Evolutionary conservation across 2,113 vertebrate species (phyloP).

Genomic region (Labeo rohita): DNA sequence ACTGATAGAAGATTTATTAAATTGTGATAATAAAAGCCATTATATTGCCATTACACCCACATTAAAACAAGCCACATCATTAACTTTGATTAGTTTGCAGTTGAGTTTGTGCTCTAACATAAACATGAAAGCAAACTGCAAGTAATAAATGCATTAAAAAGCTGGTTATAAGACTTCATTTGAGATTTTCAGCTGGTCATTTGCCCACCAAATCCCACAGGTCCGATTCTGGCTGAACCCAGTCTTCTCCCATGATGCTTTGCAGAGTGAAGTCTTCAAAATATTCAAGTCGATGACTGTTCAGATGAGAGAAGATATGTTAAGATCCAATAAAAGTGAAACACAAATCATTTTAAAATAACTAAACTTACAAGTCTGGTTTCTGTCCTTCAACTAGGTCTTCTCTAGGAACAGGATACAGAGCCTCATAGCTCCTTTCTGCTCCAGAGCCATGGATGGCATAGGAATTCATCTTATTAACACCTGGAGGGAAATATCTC

Average conservation of each 20-base stretch:
- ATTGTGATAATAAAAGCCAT: slow-evolving; percentile 44
- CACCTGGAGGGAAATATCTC: slow-evolving; percentile 73
- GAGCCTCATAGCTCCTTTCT: slow-evolving; percentile 71
- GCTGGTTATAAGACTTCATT: background rate
- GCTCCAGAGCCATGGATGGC: slow-evolving; percentile 74
- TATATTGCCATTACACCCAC: slow-evolving; percentile 30
- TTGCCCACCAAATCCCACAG: slow-evolving; percentile 62
- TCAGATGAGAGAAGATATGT: background rate
- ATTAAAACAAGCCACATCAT: slow-evolving; percentile 35
- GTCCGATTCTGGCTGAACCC: slow-evolving; percentile 73
- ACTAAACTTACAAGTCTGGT: slow-evolving; percentile 75
- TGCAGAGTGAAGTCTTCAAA: slow-evolving; percentile 77
- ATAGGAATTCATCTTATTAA: slow-evolving; percentile 81
- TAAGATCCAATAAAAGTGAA: background rate
- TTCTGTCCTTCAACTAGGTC: slow-evolving; percentile 67
- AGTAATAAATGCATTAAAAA: slow-evolving; percentile 29
- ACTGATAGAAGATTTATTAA: slow-evolving; percentile 46
- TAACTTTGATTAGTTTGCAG: slow-evolving; percentile 15
- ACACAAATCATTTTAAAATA: background rate
- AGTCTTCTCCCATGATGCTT: slow-evolving; percentile 77
- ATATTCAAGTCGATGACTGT: slow-evolving; percentile 73
- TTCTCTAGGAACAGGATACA: slow-evolving; percentile 72
- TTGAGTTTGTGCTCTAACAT: slow-evolving; percentile 2
- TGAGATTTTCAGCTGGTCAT: slow-evolving; percentile 23
- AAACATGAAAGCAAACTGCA: slow-evolving; percentile 15